Conservation (phyloP, 1,140 invertebrate species). For the Zaprionus nigranus region DNA sequence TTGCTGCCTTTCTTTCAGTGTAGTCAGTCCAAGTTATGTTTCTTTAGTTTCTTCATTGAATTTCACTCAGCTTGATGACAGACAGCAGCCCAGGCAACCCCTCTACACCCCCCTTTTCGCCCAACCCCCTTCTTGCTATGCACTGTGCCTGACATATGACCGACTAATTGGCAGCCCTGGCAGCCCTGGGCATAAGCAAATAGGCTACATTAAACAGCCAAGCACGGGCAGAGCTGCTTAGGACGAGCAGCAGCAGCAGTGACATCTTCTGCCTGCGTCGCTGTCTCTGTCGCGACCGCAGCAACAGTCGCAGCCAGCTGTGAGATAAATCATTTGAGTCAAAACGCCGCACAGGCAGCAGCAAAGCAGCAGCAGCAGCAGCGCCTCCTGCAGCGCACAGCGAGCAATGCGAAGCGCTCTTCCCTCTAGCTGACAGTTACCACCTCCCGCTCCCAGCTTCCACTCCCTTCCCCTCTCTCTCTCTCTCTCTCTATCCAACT, state of each 20-base stretch:
- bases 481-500: not conserved
- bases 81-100: not conserved
- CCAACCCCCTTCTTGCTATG: not conserved
- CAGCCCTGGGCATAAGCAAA: slow-evolving; percentile 11
- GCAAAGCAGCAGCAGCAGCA: not conserved
- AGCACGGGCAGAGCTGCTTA: slow-evolving; percentile 5
- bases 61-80: too few relatives aligned
- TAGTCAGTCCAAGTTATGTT: not conserved
- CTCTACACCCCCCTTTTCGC: not conserved
- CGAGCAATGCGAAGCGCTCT: not conserved
- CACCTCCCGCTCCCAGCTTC: not conserved
- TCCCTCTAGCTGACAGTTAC: not conserved
- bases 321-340: slow-evolving; percentile 73
- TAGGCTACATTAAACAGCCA: slow-evolving; percentile 24
- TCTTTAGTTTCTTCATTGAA: not conserved
- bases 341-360: slow-evolving; percentile 54
- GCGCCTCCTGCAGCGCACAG: slow-evolving; percentile 12
- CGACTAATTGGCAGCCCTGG: slow-evolving; percentile 56
- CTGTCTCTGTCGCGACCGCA: not conserved
- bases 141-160: slow-evolving; percentile 32
- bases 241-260: not conserved
- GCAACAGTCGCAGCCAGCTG: slow-evolving; percentile 48
- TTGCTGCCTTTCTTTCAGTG: not conserved
- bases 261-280: not conserved
- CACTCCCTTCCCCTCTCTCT: too few relatives aligned